A percentile compares a stretch with the other conserved stretches of the same genome.
Conservation (phyloP, 53 echinoderm and acorn worm genomes). For the Astropecten irregularis region DNA sequence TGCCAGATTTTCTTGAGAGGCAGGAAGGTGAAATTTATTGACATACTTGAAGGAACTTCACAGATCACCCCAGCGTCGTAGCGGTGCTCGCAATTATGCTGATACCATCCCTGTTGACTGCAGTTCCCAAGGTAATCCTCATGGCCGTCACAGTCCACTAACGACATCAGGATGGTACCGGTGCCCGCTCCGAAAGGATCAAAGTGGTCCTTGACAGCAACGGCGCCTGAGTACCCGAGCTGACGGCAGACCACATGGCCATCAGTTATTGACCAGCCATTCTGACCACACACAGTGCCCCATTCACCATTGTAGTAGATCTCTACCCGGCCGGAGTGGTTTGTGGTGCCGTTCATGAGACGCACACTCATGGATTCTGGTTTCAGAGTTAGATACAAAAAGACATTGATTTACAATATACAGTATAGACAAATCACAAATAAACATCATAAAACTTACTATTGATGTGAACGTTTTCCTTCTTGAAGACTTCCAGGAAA, state of each 20-base stretch:
- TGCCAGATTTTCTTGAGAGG: too few species aligned
- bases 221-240: background rate
- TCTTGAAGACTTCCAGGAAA: background rate
- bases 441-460: background rate
- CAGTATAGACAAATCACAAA: too few species aligned
- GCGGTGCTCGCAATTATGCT: slow-evolving; percentile 26
- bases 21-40: too few species aligned
- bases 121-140: slow-evolving; percentile 11
- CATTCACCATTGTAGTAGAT: slow-evolving; percentile 49
- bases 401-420: too few species aligned
- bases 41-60: background rate
- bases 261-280: slow-evolving; percentile 27
- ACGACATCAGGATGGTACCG: slow-evolving; percentile 31
- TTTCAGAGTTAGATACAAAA: too few species aligned
- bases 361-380: slow-evolving; percentile 23
- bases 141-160: slow-evolving; percentile 12
- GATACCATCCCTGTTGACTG: slow-evolving; percentile 27
- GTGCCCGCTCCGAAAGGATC: slow-evolving; percentile 10
- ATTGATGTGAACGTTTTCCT: background rate
- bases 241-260: slow-evolving; percentile 32
- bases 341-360: slow-evolving; percentile 12
- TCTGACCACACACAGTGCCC: slow-evolving; percentile 28
- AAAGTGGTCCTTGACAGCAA: background rate
- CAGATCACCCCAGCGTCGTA: slow-evolving; percentile 25
- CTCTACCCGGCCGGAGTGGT: slow-evolving; percentile 33